phyloP scores from a whole-genome alignment of 1,140 invertebrate genomes.

The Anadara kagoshimensis region DNA sequence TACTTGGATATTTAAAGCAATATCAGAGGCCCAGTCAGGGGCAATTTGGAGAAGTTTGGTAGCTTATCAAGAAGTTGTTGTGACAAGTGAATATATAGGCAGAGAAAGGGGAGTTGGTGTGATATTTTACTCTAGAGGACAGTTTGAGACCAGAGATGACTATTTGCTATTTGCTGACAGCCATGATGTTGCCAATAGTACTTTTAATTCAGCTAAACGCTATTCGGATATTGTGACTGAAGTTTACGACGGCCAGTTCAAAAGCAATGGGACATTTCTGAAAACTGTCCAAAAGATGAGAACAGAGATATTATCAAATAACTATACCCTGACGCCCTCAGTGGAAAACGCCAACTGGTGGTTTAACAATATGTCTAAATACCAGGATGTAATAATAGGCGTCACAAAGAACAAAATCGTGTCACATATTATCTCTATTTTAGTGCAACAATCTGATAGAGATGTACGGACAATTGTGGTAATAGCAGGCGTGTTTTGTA shows the following conservation, averaged over 20 bases:
- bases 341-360: constrained; percentile 40
- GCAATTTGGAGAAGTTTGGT: constrained; percentile 50
- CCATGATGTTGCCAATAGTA: constrained; percentile 49
- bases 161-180: constrained; percentile 53
- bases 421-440: too few species aligned
- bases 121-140: constrained; percentile 45
- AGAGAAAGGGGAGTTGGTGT: constrained; percentile 52
- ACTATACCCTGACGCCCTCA: constrained; percentile 21
- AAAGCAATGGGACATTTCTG: constrained; percentile 13
- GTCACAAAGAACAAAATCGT: too few species aligned
- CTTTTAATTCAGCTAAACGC: constrained; percentile 47
- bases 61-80: constrained; percentile 50
- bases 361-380: constrained; percentile 52
- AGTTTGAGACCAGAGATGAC: constrained; percentile 42
- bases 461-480: too few species aligned
- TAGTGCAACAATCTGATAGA: too few species aligned
- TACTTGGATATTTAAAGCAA: constrained; percentile 29
- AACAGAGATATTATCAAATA: constrained; percentile 39
- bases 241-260: constrained; percentile 30
- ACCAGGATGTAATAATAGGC: constrained; percentile 27
- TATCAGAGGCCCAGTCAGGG: constrained; percentile 1
- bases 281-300: constrained; percentile 16
- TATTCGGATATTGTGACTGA: constrained; percentile 48
- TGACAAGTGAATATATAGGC: constrained; percentile 52
- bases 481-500: constrained; percentile 30